Evolutionary conservation across 2,113 vertebrate species (phyloP), one percentile per base, ranked within the genome.

Genomic region (Atractosteus spatula): DNA sequence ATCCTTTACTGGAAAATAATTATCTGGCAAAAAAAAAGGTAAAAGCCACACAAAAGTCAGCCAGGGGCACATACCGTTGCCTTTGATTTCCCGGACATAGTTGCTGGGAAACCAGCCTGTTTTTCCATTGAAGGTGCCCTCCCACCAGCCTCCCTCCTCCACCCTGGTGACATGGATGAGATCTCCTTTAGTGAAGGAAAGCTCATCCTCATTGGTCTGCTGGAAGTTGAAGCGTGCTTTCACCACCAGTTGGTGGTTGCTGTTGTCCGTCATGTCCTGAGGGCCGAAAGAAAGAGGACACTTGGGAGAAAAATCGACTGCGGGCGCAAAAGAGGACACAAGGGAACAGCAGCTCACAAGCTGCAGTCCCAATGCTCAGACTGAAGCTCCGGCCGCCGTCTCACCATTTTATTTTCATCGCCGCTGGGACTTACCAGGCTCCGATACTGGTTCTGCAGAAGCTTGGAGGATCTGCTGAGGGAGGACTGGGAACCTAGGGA

Each of bases 91-190:
- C 41, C 95, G 90, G 70, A 98, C 96, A 0, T 99, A 99, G 91
- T 99, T 99, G 92, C 96, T 99, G 41, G 97, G 97, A 88, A 99
- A 99, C 96, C 97, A 99, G 41, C 97, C 97, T 1, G 93, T 95
- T 89, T 86, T 95, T 84, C 97, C 95, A 10, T 88, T 95, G 66
- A 94, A 83, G 43, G 72, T 90, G 78, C 97, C 97, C 84, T 99
- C 97, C 97, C 97, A 99, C 97, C 97, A 99, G 84, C 97, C 97
- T 7, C 97, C 97, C 45, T 99, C 96, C 85, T 98, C 97, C 77
- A 95, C 94, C 72, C 97, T 94, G 8, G 92, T 96, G 79, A 99
- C 97, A 0, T 89, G 88, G 87, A 99, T 98, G 88, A 99, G 84
- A 14, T 99, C 97, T 0, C 96, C 96, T 88, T 99, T 99, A 14